Conservation (phyloP, 2,888 invertebrate genomes). For the Acanthosepion esculentum region DNA sequence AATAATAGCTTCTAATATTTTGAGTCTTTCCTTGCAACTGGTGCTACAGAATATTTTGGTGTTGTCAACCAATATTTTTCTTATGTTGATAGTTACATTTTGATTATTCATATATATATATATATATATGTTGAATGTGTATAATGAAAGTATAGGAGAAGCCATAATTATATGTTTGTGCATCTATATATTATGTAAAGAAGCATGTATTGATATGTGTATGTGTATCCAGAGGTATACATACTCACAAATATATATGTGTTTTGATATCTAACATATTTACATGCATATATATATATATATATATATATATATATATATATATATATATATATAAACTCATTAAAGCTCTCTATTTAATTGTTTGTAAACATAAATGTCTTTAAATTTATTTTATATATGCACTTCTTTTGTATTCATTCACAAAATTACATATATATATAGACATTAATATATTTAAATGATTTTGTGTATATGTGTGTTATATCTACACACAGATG, state of each 20-base stretch:
- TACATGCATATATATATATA: not conserved
- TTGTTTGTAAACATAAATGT: not conserved
- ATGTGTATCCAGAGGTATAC: not conserved
- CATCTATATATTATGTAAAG: too few relatives aligned
- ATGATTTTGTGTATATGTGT: too few relatives aligned
- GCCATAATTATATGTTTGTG: too few relatives aligned
- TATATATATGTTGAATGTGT: too few relatives aligned
- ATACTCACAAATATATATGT: not conserved
- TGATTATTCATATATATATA: too few relatives aligned
- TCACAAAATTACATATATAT: not conserved
- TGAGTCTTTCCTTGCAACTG: too few relatives aligned
- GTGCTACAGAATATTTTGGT: too few relatives aligned
- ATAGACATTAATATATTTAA: not conserved
- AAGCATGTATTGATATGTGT: too few relatives aligned
- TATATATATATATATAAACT: conserved; percentile 16
- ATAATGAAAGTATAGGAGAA: too few relatives aligned
- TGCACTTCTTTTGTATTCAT: not conserved
- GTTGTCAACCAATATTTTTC: too few relatives aligned
- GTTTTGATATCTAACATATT: not conserved
- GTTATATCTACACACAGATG: not conserved
- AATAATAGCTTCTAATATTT: too few relatives aligned
- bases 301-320: not conserved
- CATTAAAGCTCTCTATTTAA: not conserved
- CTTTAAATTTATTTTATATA: not conserved
- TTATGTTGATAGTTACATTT: too few relatives aligned